phyloP scores from a whole-genome alignment of 2,888 invertebrate species.

The Meghimatium bilineatum region DNA sequence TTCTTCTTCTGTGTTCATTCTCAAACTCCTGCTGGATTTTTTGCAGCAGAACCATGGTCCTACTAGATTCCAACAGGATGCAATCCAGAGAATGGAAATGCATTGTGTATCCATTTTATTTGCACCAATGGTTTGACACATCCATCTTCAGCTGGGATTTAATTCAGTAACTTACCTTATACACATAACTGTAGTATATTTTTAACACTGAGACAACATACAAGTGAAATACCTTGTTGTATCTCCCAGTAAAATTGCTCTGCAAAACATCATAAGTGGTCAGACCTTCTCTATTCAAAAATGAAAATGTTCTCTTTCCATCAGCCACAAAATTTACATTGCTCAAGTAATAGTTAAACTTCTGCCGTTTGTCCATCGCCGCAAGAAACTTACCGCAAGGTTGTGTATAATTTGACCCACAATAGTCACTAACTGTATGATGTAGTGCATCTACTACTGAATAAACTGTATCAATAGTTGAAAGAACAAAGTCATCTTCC shows the following conservation, averaged over 20 bases:
- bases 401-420: slow-evolving; percentile 60
- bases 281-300: slow-evolving; percentile 64
- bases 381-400: slow-evolving; percentile 59
- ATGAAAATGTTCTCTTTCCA: slow-evolving; percentile 58
- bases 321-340: slow-evolving; percentile 42
- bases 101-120: no score
- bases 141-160: no score
- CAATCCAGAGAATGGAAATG: no score
- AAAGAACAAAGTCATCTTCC: slow-evolving; percentile 67
- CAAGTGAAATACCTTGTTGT: slow-evolving; percentile 21
- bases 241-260: slow-evolving; percentile 53
- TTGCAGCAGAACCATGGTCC: no score
- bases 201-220: background rate
- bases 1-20: no score
- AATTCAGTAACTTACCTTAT: no score
- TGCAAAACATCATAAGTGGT: slow-evolving; percentile 52
- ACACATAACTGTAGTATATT: no score
- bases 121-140: no score
- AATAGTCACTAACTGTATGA: slow-evolving; percentile 69
- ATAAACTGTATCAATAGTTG: slow-evolving; percentile 76
- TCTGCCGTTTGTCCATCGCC: slow-evolving; percentile 42
- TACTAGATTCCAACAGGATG: no score
- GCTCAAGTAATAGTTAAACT: slow-evolving; percentile 13
- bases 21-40: no score
- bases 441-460: slow-evolving; percentile 75